Evolutionary conservation across 2,888 invertebrate genomes (phyloP), one percentile per base, ranked within the genome.

Genomic region (Mythimna lalbum): DNA sequence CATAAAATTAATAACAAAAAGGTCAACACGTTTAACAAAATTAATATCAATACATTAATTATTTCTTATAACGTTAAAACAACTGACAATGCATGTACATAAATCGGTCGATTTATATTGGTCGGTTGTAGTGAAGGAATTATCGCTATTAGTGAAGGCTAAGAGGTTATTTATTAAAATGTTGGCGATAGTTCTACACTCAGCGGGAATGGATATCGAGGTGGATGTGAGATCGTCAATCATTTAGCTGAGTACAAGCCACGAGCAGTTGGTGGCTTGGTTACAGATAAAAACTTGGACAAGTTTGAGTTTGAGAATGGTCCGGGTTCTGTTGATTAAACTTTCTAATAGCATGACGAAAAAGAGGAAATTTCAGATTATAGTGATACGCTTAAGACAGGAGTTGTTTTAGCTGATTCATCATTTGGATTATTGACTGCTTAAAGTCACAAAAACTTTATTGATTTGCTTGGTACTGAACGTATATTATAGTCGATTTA

Each of bases 131-230:
- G 90, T 90, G 90, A 90, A 92, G 90, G 89, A 92, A 93, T 95
- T 94, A 95, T 93, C 93, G 90, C 92, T 88, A 92, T 93, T 92
- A 92, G 89, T 85, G 85, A 81, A 81, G 83, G 81, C 83, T 86
- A 83, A 75, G 81, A 79, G 86, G 82, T 87, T 90, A 90, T 91
- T 91, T 92, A 92, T 93, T 91, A 89, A 90, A 90, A 89, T 87
- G 87, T 88, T 87, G 81, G 86, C 85, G 78, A 86, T 86, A 86
- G 78, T 70, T 72, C 76, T 64, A 79, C 76, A 86, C 92, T 77
- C 91, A 91, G 91, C 93, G 88, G 90, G 92, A 82, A 82, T 82
- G 87, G 80, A 86, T 87, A 89, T 87, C 84, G 75, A 50, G 66
- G 63, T 76, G 69, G 73, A 80, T 71, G 78, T 79, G 82, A 75